These are phyloP conservation scores for Dorcus parallelipipedus DNA, from an alignment of 2,888 invertebrate genomes.

Conservation along the genomic window DNA sequence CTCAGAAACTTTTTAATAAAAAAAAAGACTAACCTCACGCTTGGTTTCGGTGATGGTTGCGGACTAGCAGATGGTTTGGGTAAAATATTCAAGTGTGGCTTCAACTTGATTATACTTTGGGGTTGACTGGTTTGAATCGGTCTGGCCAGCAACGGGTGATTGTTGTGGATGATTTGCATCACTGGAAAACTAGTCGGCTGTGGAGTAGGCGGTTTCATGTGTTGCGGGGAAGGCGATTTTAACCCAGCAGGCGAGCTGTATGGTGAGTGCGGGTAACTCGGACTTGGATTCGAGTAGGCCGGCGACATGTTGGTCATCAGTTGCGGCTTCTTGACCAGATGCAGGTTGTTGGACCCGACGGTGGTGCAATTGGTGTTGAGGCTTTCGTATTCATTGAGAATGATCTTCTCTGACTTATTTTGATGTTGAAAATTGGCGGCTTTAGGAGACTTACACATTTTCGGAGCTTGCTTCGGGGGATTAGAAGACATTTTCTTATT, in stretches of 20 bases:
- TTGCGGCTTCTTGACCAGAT: constrained; percentile 48
- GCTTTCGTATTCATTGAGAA: constrained; percentile 43
- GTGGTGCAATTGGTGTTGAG: constrained; percentile 49
- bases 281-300: constrained; percentile 40
- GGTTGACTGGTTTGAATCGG: constrained; percentile 41
- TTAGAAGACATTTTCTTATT: constrained; percentile 46
- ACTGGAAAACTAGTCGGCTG: constrained; percentile 44
- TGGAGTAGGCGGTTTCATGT: constrained; percentile 46
- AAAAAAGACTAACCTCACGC: constrained; percentile 40
- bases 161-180: constrained; percentile 48
- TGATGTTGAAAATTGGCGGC: constrained; percentile 28
- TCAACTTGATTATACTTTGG: constrained; percentile 48
- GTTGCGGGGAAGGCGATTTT: constrained; percentile 44
- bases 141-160: constrained; percentile 40
- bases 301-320: constrained; percentile 44
- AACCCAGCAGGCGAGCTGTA: constrained; percentile 47
- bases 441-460: constrained; percentile 51
- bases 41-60: constrained; percentile 46
- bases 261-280: constrained; percentile 44
- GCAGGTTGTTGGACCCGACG: constrained; percentile 48
- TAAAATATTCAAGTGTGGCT: constrained; percentile 48
- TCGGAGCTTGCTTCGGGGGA: constrained; percentile 42
- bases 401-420: constrained; percentile 33
- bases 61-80: constrained; percentile 48
- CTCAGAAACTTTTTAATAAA: neutral